phyloP scores from a whole-genome alignment of 2,797 vertebrate genomes.

The Liasis olivaceus region DNA sequence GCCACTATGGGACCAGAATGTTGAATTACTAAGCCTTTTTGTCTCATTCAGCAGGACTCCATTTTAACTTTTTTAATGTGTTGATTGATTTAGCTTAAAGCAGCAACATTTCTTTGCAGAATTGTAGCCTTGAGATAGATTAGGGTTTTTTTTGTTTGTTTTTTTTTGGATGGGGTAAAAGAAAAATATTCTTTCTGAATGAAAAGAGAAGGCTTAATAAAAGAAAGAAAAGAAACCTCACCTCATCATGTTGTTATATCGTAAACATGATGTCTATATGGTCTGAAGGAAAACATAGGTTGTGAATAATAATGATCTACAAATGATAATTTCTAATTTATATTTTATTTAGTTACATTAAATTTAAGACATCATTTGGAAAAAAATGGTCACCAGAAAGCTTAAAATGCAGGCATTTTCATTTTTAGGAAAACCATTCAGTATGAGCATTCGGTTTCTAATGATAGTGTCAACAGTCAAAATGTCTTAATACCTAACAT shows the following conservation, averaged over 20 bases:
- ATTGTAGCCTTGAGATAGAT: not conserved
- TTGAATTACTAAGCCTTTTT: not conserved
- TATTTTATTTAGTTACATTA: slow-evolving; percentile 54
- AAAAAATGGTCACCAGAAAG: slow-evolving; percentile 17
- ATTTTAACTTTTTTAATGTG: not conserved
- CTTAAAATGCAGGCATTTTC: not conserved
- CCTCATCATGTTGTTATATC: slow-evolving; percentile 65
- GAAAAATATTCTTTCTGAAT: slow-evolving; percentile 49
- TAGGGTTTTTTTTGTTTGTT: not conserved
- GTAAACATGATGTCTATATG: slow-evolving; percentile 48
- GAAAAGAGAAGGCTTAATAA: slow-evolving; percentile 70
- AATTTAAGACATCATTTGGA: slow-evolving; percentile 51
- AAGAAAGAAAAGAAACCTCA: slow-evolving; percentile 46
- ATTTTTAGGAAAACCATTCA: not conserved
- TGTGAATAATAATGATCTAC: slow-evolving; percentile 62
- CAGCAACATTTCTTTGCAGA: not conserved
- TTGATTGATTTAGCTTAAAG: not conserved
- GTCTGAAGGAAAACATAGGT: slow-evolving; percentile 21
- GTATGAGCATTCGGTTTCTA: not conserved
- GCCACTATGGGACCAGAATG: not conserved
- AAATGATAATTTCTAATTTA: slow-evolving; percentile 60
- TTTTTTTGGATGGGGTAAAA: slow-evolving; percentile 56
- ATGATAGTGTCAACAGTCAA: not conserved
- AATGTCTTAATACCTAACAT: not conserved
- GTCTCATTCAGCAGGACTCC: not conserved